Evolutionary conservation across 2,888 invertebrate species (phyloP), one percentile per base, ranked within the genome.

Genomic region (Caenorhabditis auriculariae): DNA sequence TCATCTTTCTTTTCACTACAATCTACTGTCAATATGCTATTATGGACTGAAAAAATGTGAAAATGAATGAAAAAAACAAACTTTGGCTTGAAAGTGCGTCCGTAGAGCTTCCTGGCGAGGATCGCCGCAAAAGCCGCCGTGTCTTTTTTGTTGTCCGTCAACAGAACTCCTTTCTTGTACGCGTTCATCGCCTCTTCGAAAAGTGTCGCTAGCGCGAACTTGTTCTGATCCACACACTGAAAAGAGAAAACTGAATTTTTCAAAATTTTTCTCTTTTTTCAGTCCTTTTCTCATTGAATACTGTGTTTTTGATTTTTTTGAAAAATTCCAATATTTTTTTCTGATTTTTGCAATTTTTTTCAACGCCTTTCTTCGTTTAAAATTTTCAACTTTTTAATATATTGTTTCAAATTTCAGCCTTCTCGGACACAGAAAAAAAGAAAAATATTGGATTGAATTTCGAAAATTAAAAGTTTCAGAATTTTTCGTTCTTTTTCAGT

Each of bases 161-260:
- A 41, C 42, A 61, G 24, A 26, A 53, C 52, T 27, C 60, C 60
- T 12, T 46, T 26, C 15, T 50, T 43, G 42, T 32, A 61, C 7
- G 60, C 52, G 17, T 53, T 39, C 3, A 42, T 49, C 2, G 60
- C 60, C 23, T 61, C 60, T 24, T 61, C 51, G 7, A 61, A 37
- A 4, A 61, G 41, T 17, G 60, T 61, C 12, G 48, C 35, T 42
- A 41, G 50, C 24, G 56, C 60, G 17, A 61, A 56, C 49, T 46
- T 52, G 53, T 61, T 61, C 32, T 53, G 28, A 43, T 61, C 60
- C 15, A 61, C 56, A 38, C 32, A 24, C 60, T 61, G 60, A 9
- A 53, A 53, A 51, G 21, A 17, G 26, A 42, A 21, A n/a, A n/a
- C n/a, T n/a, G n/a, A n/a, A n/a, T n/a, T n/a, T n/a, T n/a, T n/a